phyloP scores from a whole-genome alignment of 1,140 invertebrate species.

The Riptortus pedestris region DNA sequence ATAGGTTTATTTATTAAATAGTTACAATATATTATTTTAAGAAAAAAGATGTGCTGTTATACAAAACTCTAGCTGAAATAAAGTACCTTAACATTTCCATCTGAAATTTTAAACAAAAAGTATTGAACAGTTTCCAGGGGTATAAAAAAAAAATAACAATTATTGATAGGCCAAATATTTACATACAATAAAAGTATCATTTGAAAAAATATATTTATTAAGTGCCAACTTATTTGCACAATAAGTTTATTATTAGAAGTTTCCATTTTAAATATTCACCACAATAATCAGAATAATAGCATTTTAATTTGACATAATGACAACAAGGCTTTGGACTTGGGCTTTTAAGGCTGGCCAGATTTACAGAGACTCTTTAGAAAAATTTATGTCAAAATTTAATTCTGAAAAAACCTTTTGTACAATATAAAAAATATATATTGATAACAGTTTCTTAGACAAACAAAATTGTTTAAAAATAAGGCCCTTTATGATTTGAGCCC shows the following conservation, averaged over 20 bases:
- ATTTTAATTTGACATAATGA: constrained; percentile 13
- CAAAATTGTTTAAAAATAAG: not conserved
- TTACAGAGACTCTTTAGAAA: not conserved
- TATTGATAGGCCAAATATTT: constrained; percentile 14
- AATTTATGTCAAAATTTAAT: constrained; percentile 2
- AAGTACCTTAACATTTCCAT: too few species aligned
- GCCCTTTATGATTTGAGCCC: not conserved
- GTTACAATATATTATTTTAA: too few species aligned
- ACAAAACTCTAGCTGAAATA: too few species aligned
- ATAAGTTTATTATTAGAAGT: not conserved
- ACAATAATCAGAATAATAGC: not conserved
- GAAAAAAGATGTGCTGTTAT: too few species aligned
- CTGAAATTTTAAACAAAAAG: too few species aligned
- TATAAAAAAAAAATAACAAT: not conserved
- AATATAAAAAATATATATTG: constrained; percentile 17
- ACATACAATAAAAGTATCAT: constrained; percentile 10
- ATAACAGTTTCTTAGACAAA: constrained; percentile 1
- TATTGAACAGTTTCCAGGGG: not conserved
- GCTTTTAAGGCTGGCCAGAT: constrained; percentile 11
- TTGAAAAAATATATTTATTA: constrained; percentile 14
- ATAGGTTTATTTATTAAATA: too few species aligned
- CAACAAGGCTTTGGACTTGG: constrained; percentile 15
- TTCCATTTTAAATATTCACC: too few species aligned
- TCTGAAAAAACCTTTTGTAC: not conserved
- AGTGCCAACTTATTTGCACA: constrained; percentile 10